phyloP scores from a whole-genome alignment of 2,888 invertebrate species.

The Oligia latruncula region DNA sequence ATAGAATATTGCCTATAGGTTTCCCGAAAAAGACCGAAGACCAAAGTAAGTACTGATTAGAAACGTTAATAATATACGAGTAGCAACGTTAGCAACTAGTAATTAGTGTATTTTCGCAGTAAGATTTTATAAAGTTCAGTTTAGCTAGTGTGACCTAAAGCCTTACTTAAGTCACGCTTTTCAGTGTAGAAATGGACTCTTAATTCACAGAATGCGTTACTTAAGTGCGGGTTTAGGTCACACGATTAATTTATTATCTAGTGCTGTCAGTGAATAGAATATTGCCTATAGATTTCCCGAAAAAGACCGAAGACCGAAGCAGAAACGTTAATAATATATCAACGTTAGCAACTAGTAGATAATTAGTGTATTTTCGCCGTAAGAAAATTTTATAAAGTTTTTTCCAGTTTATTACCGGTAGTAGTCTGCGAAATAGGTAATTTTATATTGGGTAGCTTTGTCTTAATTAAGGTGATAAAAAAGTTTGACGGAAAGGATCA shows the following conservation, averaged over 20 bases:
- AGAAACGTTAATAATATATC: slow-evolving; percentile 1
- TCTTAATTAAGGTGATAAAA: slow-evolving; percentile 59
- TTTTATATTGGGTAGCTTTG: slow-evolving; percentile 49
- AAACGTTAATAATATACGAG: no score
- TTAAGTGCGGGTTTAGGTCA: background rate
- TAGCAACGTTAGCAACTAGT: background rate
- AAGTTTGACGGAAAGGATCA: slow-evolving; percentile 47
- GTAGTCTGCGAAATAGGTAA: slow-evolving; percentile 50
- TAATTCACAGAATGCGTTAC: background rate
- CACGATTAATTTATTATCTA: background rate
- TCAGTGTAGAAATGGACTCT: background rate
- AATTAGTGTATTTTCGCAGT: slow-evolving; percentile 7
- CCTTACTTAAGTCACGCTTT: no score
- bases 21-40: no score
- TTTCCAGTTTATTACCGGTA: slow-evolving; percentile 41
- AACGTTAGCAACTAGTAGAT: background rate
- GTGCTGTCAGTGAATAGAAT: no score
- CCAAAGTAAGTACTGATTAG: no score
- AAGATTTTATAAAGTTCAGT: slow-evolving; percentile 32
- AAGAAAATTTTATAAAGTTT: slow-evolving; percentile 26
- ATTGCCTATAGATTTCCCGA: background rate
- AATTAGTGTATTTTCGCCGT: slow-evolving; percentile 7
- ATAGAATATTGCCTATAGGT: no score
- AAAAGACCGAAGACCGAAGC: no score
- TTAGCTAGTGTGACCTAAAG: background rate